These are phyloP conservation scores for Alethe castanea DNA, from an alignment of 2,113 vertebrate species.

Conservation along the genomic window DNA sequence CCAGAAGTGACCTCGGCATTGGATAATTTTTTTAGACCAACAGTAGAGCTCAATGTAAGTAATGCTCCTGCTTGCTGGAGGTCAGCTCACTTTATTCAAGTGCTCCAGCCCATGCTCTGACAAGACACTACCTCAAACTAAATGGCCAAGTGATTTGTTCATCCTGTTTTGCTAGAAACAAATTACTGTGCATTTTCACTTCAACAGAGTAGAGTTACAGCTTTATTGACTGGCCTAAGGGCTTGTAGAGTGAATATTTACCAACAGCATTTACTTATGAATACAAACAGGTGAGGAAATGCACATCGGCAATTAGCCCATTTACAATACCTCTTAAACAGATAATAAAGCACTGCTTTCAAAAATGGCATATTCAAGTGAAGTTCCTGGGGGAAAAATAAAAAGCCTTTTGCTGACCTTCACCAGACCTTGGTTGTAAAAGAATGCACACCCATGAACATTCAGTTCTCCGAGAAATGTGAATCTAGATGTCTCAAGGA, in stretches of 20 bases:
- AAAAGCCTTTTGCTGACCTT: not conserved
- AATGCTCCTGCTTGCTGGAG: not conserved
- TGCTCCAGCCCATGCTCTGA: not conserved
- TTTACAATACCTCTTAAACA: not conserved
- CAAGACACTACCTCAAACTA: not conserved
- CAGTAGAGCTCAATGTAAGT: not conserved
- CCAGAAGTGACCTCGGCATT: not conserved
- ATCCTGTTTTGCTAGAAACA: not conserved
- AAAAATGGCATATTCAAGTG: not conserved
- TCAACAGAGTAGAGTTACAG: not conserved
- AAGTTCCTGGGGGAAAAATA: not conserved
- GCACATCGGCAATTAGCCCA: not conserved
- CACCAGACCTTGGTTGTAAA: not conserved
- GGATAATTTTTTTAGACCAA: not conserved
- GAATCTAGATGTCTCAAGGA: not conserved
- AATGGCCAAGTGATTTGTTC: not conserved
- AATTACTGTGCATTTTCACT: not conserved
- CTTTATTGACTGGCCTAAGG: not conserved
- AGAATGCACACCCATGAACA: not conserved
- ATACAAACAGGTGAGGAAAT: not conserved
- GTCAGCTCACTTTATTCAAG: not conserved
- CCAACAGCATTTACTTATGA: not conserved
- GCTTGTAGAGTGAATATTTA: not conserved
- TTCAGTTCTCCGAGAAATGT: not conserved
- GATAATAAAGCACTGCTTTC: not conserved